Base-by-base conservation (phyloP, 1,140 invertebrate species). In the Latrodectus geometricus region DNA sequence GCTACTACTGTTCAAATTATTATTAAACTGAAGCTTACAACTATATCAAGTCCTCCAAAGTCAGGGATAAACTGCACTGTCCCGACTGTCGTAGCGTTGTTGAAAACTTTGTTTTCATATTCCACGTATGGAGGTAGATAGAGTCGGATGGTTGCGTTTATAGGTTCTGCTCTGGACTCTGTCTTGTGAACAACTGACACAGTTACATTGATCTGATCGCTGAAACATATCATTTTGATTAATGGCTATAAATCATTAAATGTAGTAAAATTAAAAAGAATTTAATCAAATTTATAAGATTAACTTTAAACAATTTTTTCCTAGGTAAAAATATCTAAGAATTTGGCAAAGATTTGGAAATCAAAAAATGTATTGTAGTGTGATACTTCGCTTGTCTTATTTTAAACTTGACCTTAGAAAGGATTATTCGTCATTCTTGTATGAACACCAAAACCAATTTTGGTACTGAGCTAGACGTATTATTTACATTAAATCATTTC, bases 111-210 rank as follows among this genome's bases (percentile, higher is more conserved):
- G 17, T 49, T 8, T 52, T 76, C 72, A 49, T 83, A 85, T 82
- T 79, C 75, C 2, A 89, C 82, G 74, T 87, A 89, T 9, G 88
- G 87, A 9, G 88, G 87, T 4, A 86, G 50, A 35, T 87, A 89
- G 15, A 89, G 23, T 9, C 88, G 87, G 54, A 89, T 35, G 12
- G 87, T 86, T 0, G 85, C 79, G 77, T 88, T 85, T 0, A 74
- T 61, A 8, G 88, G 88, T 35, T 89, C 88, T 8, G 87, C 87
- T 52, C 72, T 83, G 0, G 88, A 89, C 14, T 84, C 61, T 7
- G 48, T 48, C 35, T 68, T 87, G 74, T 89, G 88, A 49, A 70
- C 54, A 8, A 87, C 61, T 14, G 79, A 52, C 14, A 86, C 85
- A 0, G 69, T 87, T 11, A 88, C 35, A 17, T 86, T 73, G 17